Conservation (phyloP, 2,797 vertebrate species). For the Rhinella marina region DNA sequence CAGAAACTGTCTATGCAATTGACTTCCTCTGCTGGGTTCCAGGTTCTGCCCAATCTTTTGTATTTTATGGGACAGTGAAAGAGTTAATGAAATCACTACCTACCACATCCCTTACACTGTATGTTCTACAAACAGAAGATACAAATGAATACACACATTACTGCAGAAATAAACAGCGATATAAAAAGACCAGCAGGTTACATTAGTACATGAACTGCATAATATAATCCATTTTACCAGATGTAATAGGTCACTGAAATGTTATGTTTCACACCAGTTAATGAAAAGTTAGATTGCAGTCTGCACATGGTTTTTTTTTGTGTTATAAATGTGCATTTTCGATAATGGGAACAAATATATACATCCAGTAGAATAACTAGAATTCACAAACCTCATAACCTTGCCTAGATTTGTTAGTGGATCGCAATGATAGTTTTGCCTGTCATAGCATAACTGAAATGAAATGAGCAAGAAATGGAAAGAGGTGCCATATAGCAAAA, state of each 20-base stretch:
- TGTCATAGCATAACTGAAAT: no score
- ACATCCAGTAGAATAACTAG: no score
- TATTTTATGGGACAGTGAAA: not conserved
- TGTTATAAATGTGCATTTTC: not conserved
- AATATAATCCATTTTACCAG: not conserved
- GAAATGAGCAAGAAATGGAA: no score
- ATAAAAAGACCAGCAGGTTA: not conserved
- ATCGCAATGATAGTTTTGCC: no score
- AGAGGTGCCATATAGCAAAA: no score
- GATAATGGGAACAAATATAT: not conserved
- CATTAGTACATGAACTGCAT: not conserved
- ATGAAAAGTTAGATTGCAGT: not conserved
- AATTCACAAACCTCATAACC: no score
- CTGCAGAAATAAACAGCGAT: not conserved
- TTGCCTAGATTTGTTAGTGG: no score
- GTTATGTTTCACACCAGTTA: not conserved
- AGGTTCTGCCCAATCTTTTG: slow-evolving; percentile 7
- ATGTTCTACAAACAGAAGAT: not conserved
- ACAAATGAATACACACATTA: not conserved
- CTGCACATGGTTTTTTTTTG: not conserved
- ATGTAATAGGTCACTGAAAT: not conserved
- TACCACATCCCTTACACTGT: not conserved
- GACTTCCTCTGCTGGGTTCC: slow-evolving; percentile 31
- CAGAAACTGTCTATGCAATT: slow-evolving; percentile 33
- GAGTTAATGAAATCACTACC: slow-evolving; percentile 23